A percentile compares a stretch with the other conserved stretches of the same genome.
These are phyloP conservation scores for Acheta domesticus DNA, from an alignment of 2,888 invertebrate genomes.

Conservation along the genomic window DNA sequence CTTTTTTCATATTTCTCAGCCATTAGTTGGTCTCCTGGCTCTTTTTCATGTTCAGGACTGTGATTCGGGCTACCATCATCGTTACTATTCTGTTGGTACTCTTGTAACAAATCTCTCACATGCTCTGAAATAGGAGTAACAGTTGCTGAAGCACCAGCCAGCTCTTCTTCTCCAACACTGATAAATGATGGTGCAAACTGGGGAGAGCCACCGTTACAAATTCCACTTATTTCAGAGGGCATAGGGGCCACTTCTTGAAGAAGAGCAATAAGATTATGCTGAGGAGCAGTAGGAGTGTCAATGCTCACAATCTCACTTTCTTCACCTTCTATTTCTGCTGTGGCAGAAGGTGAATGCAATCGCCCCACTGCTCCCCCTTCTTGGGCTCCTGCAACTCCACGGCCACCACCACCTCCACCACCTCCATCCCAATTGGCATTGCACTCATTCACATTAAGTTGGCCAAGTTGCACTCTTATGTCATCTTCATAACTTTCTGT, in stretches of 20 bases:
- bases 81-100: slow-evolving; percentile 55
- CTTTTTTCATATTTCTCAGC: slow-evolving; percentile 76
- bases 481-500: slow-evolving; percentile 35
- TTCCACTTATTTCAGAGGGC: slow-evolving; percentile 46
- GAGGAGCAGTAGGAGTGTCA: slow-evolving; percentile 70
- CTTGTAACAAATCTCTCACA: slow-evolving; percentile 59
- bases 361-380: slow-evolving; percentile 52
- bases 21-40: slow-evolving; percentile 44
- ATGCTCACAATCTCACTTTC: slow-evolving; percentile 67
- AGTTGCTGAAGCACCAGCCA: slow-evolving; percentile 44
- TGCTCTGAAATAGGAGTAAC: slow-evolving; percentile 51
- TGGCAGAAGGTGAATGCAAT: slow-evolving; percentile 58
- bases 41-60: slow-evolving; percentile 31
- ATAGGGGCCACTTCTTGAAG: slow-evolving; percentile 63
- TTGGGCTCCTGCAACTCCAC: slow-evolving; percentile 42
- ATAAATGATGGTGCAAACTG: slow-evolving; percentile 56
- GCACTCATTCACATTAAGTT: slow-evolving; percentile 48
- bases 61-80: slow-evolving; percentile 44
- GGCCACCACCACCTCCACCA: slow-evolving; percentile 21
- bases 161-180: slow-evolving; percentile 59
- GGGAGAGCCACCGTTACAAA: slow-evolving; percentile 23
- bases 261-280: slow-evolving; percentile 65
- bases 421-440: slow-evolving; percentile 52
- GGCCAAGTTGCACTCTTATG: slow-evolving; percentile 30
- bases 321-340: slow-evolving; percentile 79